Evolutionary conservation across 2,797 vertebrate genomes (phyloP), one percentile per base, ranked within the genome.

Genomic region (Apogon hyalosoma): DNA sequence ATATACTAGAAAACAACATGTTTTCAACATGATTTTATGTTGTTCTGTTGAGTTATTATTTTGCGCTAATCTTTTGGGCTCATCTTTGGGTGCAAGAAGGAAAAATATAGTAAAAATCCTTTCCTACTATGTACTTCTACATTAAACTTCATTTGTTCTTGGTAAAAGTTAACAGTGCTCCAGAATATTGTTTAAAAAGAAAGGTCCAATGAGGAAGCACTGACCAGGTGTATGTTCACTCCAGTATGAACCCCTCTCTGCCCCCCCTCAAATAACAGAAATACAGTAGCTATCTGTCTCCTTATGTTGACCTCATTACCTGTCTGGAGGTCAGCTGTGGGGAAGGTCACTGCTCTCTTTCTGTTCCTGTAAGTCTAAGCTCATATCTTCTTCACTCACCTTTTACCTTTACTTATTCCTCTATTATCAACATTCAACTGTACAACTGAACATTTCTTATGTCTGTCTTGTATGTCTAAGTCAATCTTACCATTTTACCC

Each of bases 391-490:
- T 46, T 78, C 54, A 60, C 73, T 87, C 69, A 83, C 89, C 86
- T 83, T 84, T 89, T 85, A 87, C 82, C 85, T 88, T 85, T 75
- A 59, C 68, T 84, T 73, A 77, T 77, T 81, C 76, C 69, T 67
- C 79, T 83, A 87, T 86, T 86, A 87, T 91, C 90, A 73, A 84
- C 81, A 79, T 69, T 75, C 69, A 70, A 47, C 66, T 78, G 52
- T 57, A 68, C 65, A 73, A 28, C 24, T 28, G 79, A 69, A 68
- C 75, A 81, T 88, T 91, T 90, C 79, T 83, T n/a, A 78, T 79
- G 83, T 88, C 90, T 81, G 71, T 77, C 69, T 67, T 47, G 15
- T 67, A 66, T 74, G 77, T 86, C 78, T 73, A 73, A 89, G 78
- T 85, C 85, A 77, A 65, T 83, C 80, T 81, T 83, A 88, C 57